Evolutionary conservation across 2,113 vertebrate species (phyloP).

Genomic region (Recurvirostra avosetta): DNA sequence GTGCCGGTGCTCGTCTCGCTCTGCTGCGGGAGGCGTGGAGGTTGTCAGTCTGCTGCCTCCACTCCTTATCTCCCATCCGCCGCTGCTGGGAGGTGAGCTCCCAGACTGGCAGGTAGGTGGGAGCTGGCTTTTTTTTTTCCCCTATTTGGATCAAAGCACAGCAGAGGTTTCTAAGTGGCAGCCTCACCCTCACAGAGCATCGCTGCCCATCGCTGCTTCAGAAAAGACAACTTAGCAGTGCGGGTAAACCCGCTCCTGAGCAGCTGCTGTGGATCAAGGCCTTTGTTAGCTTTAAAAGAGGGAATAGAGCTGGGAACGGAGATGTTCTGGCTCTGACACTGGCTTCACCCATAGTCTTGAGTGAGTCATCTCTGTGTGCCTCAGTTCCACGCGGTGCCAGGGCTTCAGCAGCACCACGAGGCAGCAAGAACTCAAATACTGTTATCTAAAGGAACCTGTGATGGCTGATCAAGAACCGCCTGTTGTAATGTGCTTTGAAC

Average conservation of each 20-base stretch:
- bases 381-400: rapidly evolving
- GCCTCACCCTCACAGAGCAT: background rate
- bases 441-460: background rate
- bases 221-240: background rate
- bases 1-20: rapidly evolving
- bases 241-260: background rate
- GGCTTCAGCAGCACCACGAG: rapidly evolving
- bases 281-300: background rate
- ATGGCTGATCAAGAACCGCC: background rate
- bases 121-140: background rate
- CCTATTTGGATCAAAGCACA: background rate
- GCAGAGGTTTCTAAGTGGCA: background rate
- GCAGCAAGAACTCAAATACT: background rate
- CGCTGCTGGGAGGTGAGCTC: background rate
- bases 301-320: background rate
- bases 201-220: background rate
- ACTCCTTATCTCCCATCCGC: background rate
- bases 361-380: background rate
- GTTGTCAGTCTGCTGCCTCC: background rate
- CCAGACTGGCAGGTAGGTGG: background rate
- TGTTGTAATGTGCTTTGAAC: background rate
- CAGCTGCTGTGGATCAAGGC: background rate
- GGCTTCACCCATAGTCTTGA: background rate
- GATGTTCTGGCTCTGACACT: background rate
- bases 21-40: background rate